Percentiles rank a stretch among this genome's conserved stretches.
Evolutionary conservation across 2,113 vertebrate genomes (phyloP).

Genomic region (Aix galericulata): DNA sequence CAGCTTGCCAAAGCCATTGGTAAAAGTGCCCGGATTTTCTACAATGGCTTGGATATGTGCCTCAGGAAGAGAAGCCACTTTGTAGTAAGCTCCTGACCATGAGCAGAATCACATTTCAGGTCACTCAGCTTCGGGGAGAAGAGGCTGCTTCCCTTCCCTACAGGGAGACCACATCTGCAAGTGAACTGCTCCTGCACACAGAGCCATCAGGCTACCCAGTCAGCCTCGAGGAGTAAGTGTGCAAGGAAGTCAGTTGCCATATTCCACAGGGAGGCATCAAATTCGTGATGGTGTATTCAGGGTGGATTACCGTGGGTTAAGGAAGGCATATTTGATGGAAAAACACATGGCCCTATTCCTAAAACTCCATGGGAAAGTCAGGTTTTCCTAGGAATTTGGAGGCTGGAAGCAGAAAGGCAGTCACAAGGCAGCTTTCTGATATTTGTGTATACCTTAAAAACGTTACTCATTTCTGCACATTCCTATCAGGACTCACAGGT

Average conservation of each 20-base stretch:
- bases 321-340: background rate
- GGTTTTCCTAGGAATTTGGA: background rate
- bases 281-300: background rate
- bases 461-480: background rate
- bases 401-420: background rate
- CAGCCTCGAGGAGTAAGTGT: background rate
- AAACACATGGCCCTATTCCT: background rate
- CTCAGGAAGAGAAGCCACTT: background rate
- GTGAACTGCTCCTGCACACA: background rate
- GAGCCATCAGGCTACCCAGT: background rate
- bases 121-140: background rate
- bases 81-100: background rate
- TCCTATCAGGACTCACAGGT: background rate
- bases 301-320: background rate
- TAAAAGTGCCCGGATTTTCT: background rate
- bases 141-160: background rate
- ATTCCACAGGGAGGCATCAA: background rate
- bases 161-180: rapidly evolving
- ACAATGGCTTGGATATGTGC: rapidly evolving
- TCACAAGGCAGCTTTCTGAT: background rate
- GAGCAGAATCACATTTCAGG: background rate
- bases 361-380: background rate
- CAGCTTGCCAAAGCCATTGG: background rate
- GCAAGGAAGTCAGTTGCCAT: background rate
- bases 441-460: background rate